These are phyloP conservation scores for Macropus fuliginosus DNA, from an alignment of 2,797 vertebrate genomes.

Conservation along the genomic window DNA sequence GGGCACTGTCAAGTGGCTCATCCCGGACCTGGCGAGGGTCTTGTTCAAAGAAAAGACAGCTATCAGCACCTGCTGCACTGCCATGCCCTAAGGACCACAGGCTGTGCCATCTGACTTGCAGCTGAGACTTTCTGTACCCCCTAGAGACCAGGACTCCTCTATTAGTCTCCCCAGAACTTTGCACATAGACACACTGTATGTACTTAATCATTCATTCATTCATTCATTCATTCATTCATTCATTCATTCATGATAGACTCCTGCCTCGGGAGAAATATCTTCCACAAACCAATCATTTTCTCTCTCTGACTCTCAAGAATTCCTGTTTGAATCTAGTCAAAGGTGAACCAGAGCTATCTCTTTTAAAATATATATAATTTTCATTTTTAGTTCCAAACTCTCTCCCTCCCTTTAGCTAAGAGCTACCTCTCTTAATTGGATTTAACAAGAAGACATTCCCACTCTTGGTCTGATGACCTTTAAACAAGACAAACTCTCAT, in stretches of 20 bases:
- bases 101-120: background rate
- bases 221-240: background rate
- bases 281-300: background rate
- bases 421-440: background rate
- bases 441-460: background rate
- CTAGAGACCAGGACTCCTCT: background rate
- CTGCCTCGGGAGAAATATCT: background rate
- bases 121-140: background rate
- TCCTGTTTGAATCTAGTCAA: background rate
- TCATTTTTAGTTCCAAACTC: background rate
- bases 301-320: background rate
- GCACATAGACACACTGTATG: background rate
- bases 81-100: background rate
- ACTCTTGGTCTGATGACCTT: background rate
- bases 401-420: background rate
- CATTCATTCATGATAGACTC: background rate
- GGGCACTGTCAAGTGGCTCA: background rate
- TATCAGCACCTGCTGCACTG: too few species aligned
- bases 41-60: background rate
- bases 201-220: background rate
- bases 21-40: background rate
- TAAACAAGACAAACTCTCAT: background rate
- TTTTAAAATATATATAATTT: background rate
- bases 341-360: background rate
- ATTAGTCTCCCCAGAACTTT: background rate